These are phyloP conservation scores for Aeoliscus strigatus DNA, from an alignment of 2,797 vertebrate species.

Conservation along the genomic window DNA sequence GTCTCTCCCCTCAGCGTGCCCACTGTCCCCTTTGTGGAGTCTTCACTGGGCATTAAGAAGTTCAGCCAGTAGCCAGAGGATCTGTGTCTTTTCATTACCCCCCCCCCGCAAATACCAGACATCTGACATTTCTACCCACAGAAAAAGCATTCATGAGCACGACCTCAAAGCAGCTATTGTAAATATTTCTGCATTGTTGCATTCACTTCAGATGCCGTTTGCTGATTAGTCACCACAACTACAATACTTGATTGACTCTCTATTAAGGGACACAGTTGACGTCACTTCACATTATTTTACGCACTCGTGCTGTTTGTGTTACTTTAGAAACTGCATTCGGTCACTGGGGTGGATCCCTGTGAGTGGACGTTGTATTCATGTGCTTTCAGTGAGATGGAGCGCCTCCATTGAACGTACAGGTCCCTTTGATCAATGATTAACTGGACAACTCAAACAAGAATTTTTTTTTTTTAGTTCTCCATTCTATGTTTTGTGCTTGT, in stretches of 20 bases:
- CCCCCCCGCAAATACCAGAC: conserved; percentile 48
- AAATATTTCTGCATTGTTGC: conserved; percentile 45
- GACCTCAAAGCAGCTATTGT: conserved; percentile 51
- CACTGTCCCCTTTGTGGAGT: conserved; percentile 37
- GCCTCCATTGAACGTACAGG: conserved; percentile 27
- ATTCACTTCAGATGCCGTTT: conserved; percentile 19
- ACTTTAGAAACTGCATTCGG: conserved; percentile 39
- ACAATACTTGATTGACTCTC: conserved; percentile 29
- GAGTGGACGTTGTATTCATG: conserved; percentile 26
- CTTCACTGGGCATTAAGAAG: conserved; percentile 51
- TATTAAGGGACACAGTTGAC: conserved; percentile 22
- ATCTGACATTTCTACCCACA: conserved; percentile 34
- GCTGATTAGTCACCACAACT: conserved; percentile 24
- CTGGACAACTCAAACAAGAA: conserved; percentile 29
- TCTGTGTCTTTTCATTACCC: conserved; percentile 32
- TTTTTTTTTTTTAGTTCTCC: conserved; percentile 8
- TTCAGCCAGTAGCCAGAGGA: conserved; percentile 21
- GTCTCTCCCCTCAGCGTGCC: conserved; percentile 22
- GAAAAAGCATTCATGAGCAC: conserved; percentile 20
- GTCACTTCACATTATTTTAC: conserved; percentile 37
- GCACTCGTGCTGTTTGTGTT: conserved; percentile 23
- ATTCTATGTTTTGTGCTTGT: neutral
- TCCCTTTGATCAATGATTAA: conserved; percentile 60
- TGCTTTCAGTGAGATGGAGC: conserved; percentile 14
- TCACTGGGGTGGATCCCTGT: conserved; percentile 34